Evolutionary conservation across 2,888 invertebrate genomes (phyloP).

Genomic region (Cheilosia urbana): DNA sequence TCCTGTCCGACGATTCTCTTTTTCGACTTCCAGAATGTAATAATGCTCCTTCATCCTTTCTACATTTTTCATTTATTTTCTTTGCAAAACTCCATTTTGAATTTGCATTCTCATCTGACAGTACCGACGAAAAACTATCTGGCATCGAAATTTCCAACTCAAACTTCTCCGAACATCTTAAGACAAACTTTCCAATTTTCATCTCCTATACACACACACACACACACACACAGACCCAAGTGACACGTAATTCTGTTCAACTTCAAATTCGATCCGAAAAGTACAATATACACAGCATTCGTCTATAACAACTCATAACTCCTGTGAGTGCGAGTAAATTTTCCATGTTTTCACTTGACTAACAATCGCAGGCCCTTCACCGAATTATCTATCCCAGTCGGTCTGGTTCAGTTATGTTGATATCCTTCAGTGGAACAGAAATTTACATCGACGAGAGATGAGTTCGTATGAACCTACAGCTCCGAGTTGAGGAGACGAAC

Average conservation of each 20-base stretch:
- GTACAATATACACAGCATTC: slow-evolving; percentile 19
- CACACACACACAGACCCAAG: background rate
- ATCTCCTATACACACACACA: background rate
- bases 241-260: slow-evolving; percentile 12
- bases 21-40: no score
- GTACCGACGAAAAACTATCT: background rate
- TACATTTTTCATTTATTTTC: background rate
- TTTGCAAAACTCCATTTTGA: background rate
- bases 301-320: slow-evolving; percentile 57
- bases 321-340: slow-evolving; percentile 55
- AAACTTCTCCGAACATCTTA: background rate
- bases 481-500: slow-evolving; percentile 17
- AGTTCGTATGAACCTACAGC: slow-evolving; percentile 17
- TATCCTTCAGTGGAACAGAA: slow-evolving; percentile 49
- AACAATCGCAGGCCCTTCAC: slow-evolving; percentile 32
- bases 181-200: background rate
- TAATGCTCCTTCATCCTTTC: background rate
- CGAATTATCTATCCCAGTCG: background rate
- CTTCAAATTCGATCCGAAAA: slow-evolving; percentile 28
- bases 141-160: background rate
- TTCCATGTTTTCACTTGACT: slow-evolving; percentile 56
- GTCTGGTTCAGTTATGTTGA: slow-evolving; percentile 26
- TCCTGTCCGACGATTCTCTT: no score
- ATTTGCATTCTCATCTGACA: slow-evolving; percentile 17
- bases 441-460: slow-evolving; percentile 39